A percentile compares a stretch with the other conserved stretches of the same genome.
Evolutionary conservation across 1,140 invertebrate species (phyloP).

Genomic region (Saccostrea glomerata): DNA sequence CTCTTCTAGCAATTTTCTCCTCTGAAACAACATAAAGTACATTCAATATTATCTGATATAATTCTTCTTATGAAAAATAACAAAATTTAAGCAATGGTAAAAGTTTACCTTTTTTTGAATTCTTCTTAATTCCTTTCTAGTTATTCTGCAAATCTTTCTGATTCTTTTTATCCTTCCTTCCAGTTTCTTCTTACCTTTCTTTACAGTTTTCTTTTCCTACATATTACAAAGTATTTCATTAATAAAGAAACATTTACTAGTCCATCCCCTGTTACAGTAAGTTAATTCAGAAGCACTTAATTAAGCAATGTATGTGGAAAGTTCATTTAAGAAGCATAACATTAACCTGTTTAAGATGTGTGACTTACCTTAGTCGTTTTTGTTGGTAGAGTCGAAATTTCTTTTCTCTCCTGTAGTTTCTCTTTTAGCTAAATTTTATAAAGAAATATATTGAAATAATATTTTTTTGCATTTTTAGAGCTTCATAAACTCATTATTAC

Average conservation of each 20-base stretch:
- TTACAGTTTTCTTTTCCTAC: not conserved
- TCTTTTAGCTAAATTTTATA: not conserved
- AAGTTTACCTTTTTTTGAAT: not conserved
- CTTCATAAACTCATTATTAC: too few species aligned
- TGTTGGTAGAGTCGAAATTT: not conserved
- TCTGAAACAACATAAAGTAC: too few species aligned
- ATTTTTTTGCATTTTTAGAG: not conserved
- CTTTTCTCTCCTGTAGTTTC: not conserved
- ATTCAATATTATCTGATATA: too few species aligned
- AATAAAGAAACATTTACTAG: too few species aligned
- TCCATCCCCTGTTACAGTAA: too few species aligned
- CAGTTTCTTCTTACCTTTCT: not conserved
- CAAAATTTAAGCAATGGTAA: not conserved
- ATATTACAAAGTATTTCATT: not conserved
- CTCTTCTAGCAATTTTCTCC: too few species aligned
- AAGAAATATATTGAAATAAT: not conserved
- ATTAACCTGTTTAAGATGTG: too few species aligned
- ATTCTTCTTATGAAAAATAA: too few species aligned
- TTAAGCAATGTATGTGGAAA: too few species aligned
- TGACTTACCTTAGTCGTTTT: not conserved
- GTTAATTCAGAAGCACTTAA: too few species aligned
- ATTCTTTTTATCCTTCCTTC: not conserved
- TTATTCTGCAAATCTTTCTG: not conserved
- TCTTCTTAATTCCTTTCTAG: not conserved
- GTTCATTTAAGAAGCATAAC: too few species aligned